These are phyloP conservation scores for Cervus canadensis DNA, from an alignment of 2,113 vertebrate species.

Conservation along the genomic window DNA sequence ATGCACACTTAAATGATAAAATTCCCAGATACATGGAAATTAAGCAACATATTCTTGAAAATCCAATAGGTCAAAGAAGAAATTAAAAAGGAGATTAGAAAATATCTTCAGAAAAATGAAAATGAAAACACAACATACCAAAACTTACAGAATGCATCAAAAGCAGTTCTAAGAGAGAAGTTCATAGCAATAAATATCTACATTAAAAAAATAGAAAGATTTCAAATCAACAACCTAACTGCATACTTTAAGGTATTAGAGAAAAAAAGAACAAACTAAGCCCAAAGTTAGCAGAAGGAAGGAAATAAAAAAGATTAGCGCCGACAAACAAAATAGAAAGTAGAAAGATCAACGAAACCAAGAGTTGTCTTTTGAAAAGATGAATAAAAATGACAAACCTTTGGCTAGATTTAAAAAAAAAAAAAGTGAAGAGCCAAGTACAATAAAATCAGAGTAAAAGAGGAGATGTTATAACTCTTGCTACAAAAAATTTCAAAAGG, in stretches of 20 bases:
- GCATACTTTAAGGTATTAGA: not conserved
- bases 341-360: not conserved
- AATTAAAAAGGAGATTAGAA: not conserved
- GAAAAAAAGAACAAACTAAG: not conserved
- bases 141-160: not conserved
- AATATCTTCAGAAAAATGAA: not conserved
- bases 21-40: not conserved
- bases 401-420: not conserved
- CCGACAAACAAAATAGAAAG: not conserved
- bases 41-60: not conserved
- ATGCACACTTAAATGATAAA: not conserved
- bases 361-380: not conserved
- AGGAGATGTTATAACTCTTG: not conserved
- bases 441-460: not conserved
- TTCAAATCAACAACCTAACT: not conserved
- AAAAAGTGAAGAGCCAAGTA: not conserved
- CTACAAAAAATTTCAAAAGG: not conserved
- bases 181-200: not conserved
- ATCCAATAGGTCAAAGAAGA: not conserved
- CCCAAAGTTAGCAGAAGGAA: not conserved
- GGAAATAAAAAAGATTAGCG: not conserved
- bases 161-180: not conserved
- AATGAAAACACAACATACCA: not conserved
- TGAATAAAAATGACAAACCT: not conserved
- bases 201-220: not conserved